Percentiles rank a stretch among this genome's conserved stretches.
phyloP scores from a whole-genome alignment of 2,888 invertebrate species.

The Frankliniella fusca region DNA sequence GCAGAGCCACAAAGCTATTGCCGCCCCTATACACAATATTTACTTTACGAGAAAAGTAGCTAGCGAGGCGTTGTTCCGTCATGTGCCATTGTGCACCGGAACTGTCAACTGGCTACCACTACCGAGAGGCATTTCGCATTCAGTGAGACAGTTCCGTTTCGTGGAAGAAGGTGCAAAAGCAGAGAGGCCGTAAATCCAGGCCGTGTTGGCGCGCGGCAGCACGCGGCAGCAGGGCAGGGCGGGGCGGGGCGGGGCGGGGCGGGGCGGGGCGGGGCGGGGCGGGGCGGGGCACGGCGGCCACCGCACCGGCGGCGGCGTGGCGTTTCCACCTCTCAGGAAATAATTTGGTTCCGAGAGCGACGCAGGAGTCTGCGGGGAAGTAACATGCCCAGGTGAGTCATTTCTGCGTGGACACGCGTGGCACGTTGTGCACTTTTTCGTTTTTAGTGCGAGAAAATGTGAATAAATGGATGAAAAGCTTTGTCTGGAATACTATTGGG shows the following conservation, averaged over 20 bases:
- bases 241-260: neutral
- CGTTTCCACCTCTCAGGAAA: too few relatives aligned
- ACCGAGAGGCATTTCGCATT: neutral
- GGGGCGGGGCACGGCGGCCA: neutral
- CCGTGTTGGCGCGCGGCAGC: neutral
- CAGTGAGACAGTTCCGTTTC: neutral
- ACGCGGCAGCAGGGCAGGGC: neutral
- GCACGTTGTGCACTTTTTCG: too few relatives aligned
- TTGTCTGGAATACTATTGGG: too few relatives aligned
- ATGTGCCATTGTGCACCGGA: neutral
- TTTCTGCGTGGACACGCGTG: too few relatives aligned
- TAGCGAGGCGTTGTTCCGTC: neutral
- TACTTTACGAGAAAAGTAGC: slow-evolving; percentile 26
- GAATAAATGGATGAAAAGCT: too few relatives aligned
- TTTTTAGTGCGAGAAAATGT: too few relatives aligned
- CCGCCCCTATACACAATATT: neutral
- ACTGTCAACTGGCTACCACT: slow-evolving; percentile 1
- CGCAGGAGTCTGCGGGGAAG: too few relatives aligned
- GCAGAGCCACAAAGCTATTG: slow-evolving; percentile 20
- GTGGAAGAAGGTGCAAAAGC: neutral
- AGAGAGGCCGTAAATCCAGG: too few relatives aligned
- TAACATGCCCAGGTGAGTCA: too few relatives aligned
- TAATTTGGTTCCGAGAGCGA: too few relatives aligned
- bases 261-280: neutral
- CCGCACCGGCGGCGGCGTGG: neutral